Evolutionary conservation across 1,140 invertebrate genomes (phyloP), one percentile per base, ranked within the genome.

Genomic region (Melipona quadrifasciata): DNA sequence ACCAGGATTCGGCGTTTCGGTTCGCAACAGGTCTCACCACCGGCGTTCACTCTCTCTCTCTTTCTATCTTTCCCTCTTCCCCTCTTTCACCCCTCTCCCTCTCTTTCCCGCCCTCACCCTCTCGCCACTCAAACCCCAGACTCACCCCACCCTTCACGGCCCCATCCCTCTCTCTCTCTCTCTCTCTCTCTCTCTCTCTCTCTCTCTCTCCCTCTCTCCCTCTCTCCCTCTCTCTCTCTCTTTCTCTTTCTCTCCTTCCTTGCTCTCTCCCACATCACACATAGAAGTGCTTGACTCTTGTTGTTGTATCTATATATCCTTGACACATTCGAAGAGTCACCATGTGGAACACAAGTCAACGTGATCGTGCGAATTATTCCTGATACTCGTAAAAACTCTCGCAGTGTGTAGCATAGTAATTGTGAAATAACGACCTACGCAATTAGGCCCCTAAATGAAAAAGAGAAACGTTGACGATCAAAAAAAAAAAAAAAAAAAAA

Each of bases 11-110:
- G 92, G 92, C 86, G 89, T 93, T 94, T 93, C 88, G 87, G 91
- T 90, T 94, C 90, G 93, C 93, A 94, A 94, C 93, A 94, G 93
- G 93, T 93, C 91, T 91, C 92, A 88, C 90, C 87, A 92, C 88
- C 89, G 80, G 75, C 87, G 85, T 90, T 87, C 79, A 82, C 87
- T 81, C 84, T 85, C 80, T 77, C 51, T 81, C 72, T 77, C 79
- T 71, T 74, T 78, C 76, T 79, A 51, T 31, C 82, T 79, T 64
- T 82, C 84, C 34, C 75, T 79, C 79, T 53, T 47, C n/a, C 73
- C 65, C 84, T 34, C 39, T 58, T 39, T 76, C 39, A 84, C 73
- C 80, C 64, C 72, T 77, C 39, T 85, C 57, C 85, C 87, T 64
- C 71, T 68, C 87, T 65, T 55, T 84, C 79, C 73, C 87, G 16